phyloP scores from a whole-genome alignment of 1,140 invertebrate species.

The Arctopsyche grandis region DNA sequence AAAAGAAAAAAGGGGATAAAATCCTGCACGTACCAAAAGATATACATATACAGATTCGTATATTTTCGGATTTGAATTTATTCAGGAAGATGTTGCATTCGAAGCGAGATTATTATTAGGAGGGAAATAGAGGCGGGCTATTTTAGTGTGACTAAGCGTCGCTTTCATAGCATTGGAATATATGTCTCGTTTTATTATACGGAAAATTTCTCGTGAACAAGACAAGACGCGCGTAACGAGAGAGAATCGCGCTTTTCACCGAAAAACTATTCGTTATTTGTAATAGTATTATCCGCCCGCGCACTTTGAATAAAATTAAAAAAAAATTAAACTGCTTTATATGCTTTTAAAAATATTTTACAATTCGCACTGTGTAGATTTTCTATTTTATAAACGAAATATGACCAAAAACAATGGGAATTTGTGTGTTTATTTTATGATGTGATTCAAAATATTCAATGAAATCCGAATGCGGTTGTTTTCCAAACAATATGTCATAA shows the following conservation, averaged over 20 bases:
- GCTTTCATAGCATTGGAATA: too few relatives aligned
- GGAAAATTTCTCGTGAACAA: constrained; percentile 42
- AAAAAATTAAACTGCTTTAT: neutral
- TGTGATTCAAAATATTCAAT: too few relatives aligned
- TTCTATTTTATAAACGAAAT: neutral
- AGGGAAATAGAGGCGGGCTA: too few relatives aligned
- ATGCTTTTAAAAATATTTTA: neutral
- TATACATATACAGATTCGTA: neutral
- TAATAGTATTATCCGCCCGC: too few relatives aligned
- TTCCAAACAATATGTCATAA: too few relatives aligned
- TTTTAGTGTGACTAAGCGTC: too few relatives aligned
- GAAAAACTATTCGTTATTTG: constrained; percentile 25
- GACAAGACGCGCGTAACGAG: constrained; percentile 28
- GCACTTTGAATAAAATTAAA: neutral
- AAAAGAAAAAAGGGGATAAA: neutral
- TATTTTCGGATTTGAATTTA: neutral
- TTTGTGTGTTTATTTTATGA: neutral
- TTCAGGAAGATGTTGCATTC: too few relatives aligned
- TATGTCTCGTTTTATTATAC: constrained; percentile 41
- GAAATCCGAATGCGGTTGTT: too few relatives aligned
- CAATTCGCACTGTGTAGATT: neutral
- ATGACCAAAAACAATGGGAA: neutral
- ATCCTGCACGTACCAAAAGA: neutral
- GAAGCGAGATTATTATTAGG: too few relatives aligned
- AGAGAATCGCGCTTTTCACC: constrained; percentile 34